phyloP scores from a whole-genome alignment of 1,140 invertebrate genomes.

The Leptinotarsa defecta region DNA sequence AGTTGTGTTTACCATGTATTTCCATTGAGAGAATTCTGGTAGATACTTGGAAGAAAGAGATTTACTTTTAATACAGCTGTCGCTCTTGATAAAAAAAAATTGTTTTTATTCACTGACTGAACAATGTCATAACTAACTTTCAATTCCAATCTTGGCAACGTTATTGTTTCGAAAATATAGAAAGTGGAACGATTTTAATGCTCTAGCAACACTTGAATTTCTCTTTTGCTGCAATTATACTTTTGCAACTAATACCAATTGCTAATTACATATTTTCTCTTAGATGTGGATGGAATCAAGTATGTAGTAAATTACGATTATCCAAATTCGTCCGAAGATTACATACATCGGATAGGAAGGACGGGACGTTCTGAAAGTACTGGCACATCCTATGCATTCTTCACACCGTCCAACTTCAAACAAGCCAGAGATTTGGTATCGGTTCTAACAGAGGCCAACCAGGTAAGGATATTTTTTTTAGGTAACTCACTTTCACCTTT shows the following conservation, averaged over 20 bases:
- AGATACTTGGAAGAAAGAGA: too few relatives aligned
- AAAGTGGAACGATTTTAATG: neutral
- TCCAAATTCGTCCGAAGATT: constrained; percentile 97
- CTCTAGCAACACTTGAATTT: neutral
- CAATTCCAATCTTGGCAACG: neutral
- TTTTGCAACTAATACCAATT: too few relatives aligned
- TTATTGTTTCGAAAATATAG: neutral
- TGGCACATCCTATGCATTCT: constrained; percentile 98
- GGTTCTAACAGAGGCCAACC: constrained; percentile 92
- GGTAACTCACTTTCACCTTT: constrained; percentile 55
- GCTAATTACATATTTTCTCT: constrained; percentile 12
- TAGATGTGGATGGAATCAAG: constrained; percentile 99
- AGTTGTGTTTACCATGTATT: too few relatives aligned
- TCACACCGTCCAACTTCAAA: constrained; percentile 87
- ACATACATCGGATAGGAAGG: constrained; percentile 97
- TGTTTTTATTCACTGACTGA: too few relatives aligned
- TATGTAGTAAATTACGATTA: constrained; percentile 99
- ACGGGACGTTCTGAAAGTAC: constrained; percentile 90
- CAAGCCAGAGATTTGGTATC: constrained; percentile 91
- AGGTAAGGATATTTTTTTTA: constrained; percentile 62
- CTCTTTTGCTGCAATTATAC: too few relatives aligned
- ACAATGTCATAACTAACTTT: neutral
- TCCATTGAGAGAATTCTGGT: too few relatives aligned
- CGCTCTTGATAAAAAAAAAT: too few relatives aligned
- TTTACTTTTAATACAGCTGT: too few relatives aligned